These are phyloP conservation scores for Gastrophryne carolinensis DNA, from an alignment of 2,797 vertebrate species.

Conservation along the genomic window DNA sequence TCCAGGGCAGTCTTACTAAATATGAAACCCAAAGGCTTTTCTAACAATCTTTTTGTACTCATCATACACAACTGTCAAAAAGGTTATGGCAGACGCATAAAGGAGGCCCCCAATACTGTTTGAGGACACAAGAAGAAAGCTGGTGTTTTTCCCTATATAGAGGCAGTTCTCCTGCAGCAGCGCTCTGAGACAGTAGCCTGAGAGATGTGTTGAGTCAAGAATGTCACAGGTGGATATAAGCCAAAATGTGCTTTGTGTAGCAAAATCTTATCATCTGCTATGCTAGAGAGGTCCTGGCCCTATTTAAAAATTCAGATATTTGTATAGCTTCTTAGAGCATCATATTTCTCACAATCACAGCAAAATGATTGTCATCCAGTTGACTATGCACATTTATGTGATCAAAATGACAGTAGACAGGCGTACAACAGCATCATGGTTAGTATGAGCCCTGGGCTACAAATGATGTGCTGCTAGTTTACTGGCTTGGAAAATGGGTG, in stretches of 20 bases:
- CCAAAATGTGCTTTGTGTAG: constrained; percentile 5
- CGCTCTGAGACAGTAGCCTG: background rate
- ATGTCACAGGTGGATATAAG: background rate
- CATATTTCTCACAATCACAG: background rate
- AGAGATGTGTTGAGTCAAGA: constrained; percentile 7
- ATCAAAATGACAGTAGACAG: background rate
- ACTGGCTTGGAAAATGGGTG: too few relatives aligned
- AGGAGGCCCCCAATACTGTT: too few relatives aligned
- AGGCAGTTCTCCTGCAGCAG: background rate
- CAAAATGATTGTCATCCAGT: background rate
- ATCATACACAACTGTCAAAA: too few relatives aligned
- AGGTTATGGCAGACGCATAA: too few relatives aligned
- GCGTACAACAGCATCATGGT: background rate
- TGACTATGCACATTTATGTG: background rate
- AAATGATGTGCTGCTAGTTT: background rate
- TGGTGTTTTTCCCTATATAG: background rate
- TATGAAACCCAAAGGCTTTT: too few relatives aligned
- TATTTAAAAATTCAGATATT: background rate
- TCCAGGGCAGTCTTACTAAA: too few relatives aligned
- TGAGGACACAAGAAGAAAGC: background rate
- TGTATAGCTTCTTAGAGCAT: background rate
- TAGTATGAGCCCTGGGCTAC: background rate
- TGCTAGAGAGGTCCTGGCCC: background rate
- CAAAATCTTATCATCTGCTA: constrained; percentile 20
- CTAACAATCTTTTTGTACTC: too few relatives aligned